These are phyloP conservation scores for Hetaerina titia DNA, from an alignment of 2,888 invertebrate species.

Conservation along the genomic window DNA sequence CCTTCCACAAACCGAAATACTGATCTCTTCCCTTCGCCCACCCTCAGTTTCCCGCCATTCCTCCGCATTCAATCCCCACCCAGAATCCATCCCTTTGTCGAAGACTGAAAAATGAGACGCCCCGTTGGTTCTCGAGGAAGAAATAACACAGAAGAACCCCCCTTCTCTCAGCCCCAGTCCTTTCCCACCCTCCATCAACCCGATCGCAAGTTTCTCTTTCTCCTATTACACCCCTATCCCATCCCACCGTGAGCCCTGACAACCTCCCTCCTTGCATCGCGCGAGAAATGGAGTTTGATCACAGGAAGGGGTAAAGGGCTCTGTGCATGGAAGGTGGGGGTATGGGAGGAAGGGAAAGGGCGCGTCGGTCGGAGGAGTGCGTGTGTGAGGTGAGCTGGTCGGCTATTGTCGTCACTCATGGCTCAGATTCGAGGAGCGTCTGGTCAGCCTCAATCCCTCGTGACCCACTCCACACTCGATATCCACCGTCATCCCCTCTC, in stretches of 20 bases:
- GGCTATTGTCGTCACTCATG: slow-evolving; percentile 60
- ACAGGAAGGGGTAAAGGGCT: neutral
- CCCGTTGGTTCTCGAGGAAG: slow-evolving; percentile 22
- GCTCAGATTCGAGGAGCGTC: slow-evolving; percentile 4
- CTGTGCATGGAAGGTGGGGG: neutral
- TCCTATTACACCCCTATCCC: neutral
- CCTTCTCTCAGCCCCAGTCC: neutral
- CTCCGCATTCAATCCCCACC: slow-evolving; percentile 16
- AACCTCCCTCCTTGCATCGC: neutral
- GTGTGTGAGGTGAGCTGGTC: slow-evolving; percentile 13
- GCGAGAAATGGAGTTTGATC: neutral
- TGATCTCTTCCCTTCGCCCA: neutral
- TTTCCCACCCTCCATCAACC: neutral
- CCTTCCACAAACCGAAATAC: neutral
- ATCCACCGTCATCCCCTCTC: neutral
- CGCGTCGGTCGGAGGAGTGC: neutral
- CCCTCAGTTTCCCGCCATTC: neutral
- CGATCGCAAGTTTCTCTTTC: neutral
- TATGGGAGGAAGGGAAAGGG: neutral
- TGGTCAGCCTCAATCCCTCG: neutral
- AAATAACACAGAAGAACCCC: neutral
- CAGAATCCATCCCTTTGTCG: slow-evolving; percentile 57
- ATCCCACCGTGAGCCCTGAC: no score
- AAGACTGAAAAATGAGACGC: slow-evolving; percentile 58
- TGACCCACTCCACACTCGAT: neutral